Conservation (phyloP, 2,888 invertebrate genomes). For the Melieria picta region DNA sequence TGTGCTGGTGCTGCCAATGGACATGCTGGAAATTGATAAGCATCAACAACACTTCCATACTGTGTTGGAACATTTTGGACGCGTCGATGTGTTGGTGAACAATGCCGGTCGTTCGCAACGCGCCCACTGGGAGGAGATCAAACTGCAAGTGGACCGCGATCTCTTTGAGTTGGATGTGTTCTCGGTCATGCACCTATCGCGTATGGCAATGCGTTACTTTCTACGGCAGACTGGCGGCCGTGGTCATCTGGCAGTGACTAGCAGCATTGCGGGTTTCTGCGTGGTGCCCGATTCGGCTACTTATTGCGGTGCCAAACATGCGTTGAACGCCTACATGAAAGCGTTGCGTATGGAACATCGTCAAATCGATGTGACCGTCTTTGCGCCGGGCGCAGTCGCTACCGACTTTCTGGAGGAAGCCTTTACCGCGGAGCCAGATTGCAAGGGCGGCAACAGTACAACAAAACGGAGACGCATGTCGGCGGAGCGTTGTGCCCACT, state of each 20-base stretch:
- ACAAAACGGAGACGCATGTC: slow-evolving; percentile 68
- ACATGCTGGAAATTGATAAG: slow-evolving; percentile 71
- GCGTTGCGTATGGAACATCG: slow-evolving; percentile 69
- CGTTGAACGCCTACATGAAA: slow-evolving; percentile 81
- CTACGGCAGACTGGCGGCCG: slow-evolving; percentile 50
- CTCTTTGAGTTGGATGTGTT: slow-evolving; percentile 84
- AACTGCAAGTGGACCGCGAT: slow-evolving; percentile 76
- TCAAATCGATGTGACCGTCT: slow-evolving; percentile 73
- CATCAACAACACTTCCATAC: slow-evolving; percentile 72
- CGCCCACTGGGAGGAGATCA: slow-evolving; percentile 76
- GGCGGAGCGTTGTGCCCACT: slow-evolving; percentile 70
- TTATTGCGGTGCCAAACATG: slow-evolving; percentile 81
- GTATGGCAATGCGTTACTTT: slow-evolving; percentile 76
- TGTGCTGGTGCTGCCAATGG: slow-evolving; percentile 75
- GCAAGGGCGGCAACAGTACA: slow-evolving; percentile 65
- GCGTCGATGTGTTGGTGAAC: slow-evolving; percentile 80
- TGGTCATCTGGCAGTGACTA: slow-evolving; percentile 80
- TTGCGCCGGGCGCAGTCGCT: slow-evolving; percentile 82
- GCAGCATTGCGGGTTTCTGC: slow-evolving; percentile 78
- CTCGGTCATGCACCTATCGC: slow-evolving; percentile 75
- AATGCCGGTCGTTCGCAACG: slow-evolving; percentile 86
- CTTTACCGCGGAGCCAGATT: slow-evolving; percentile 73
- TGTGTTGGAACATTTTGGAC: slow-evolving; percentile 75
- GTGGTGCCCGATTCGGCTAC: slow-evolving; percentile 75
- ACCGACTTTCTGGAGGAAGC: slow-evolving; percentile 75